Base-by-base conservation (phyloP, 37 sponge, comb jelly and placozoan species). In the Chondrilla cf. caribensis region DNA sequence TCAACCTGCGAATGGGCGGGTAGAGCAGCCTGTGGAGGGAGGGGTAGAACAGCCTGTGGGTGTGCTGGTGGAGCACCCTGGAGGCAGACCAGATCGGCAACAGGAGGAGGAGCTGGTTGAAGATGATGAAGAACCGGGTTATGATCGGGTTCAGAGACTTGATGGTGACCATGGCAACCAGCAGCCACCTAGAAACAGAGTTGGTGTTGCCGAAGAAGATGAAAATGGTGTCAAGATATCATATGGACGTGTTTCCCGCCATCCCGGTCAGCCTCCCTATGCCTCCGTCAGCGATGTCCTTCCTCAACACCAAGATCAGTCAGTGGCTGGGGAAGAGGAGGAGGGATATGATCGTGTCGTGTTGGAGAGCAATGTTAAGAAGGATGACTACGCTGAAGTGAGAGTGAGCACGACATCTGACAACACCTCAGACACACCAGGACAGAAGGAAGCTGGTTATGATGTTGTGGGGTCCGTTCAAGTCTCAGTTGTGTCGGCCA, bases 381-480 rank as follows among this genome's bases (percentile, higher is more conserved):
- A 31, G 58, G 80, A 70, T 40, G 71, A 58, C 21, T 86, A 86
- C 22, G 71, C 86, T 38, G 87, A 86, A 70, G 87, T 83, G 7
- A 26, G 79, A 11, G 39, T 54, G 11, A 72, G 44, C 43, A 2
- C 38, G 40, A 18, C 71, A 22, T 6, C 38, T 14, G 38, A 8
- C 39, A 3, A 32, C 38, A 6, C 7, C 21, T 2, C 43, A 1
- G 44, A 39, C 22, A 22, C 0, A 42, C 1, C 43, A 2, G 38
- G 22, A 2, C 25, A 18, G 21, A 37, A 2, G 8, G 44, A 73
- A 11, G 43, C 25, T 1, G 41, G 18, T 31, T 73, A 73, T 22
- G 76, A 73, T 39, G 36, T 37, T 5, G 44, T 73, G 2, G 76
- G 44, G 2, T 62, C 64, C 15, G 29, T 62, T 6, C 29, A 62